phyloP scores from a whole-genome alignment of 2,113 vertebrate genomes.

The Arvicanthis niloticus region DNA sequence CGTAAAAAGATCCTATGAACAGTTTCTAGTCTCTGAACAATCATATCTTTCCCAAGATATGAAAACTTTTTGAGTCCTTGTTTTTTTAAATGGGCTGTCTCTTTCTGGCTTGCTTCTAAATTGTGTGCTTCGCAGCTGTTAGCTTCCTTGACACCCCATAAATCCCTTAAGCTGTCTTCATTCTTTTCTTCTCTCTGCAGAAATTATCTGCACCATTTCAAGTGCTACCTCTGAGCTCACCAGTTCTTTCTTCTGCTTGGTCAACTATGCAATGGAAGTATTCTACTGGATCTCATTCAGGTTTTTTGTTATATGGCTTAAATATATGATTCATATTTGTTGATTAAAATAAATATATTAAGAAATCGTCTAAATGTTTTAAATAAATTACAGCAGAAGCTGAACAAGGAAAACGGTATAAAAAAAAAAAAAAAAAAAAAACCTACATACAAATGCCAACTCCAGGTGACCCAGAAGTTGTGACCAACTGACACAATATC shows the following conservation, averaged over 20 bases:
- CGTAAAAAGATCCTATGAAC: not conserved
- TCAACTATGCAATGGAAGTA: not conserved
- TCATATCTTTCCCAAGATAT: not conserved
- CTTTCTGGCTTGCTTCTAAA: not conserved
- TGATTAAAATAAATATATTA: not conserved
- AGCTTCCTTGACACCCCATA: not conserved
- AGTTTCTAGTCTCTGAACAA: not conserved
- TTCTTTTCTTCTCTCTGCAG: not conserved
- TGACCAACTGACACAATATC: not conserved
- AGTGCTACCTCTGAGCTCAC: not conserved
- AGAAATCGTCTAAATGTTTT: not conserved
- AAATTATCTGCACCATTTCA: not conserved
- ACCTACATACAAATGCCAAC: not conserved
- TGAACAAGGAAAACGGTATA: not conserved
- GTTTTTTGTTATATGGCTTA: not conserved
- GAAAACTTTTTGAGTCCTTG: not conserved
- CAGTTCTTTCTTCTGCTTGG: not conserved
- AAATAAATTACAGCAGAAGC: not conserved
- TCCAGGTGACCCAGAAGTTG: not conserved
- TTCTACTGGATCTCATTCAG: not conserved
- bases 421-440: not conserved
- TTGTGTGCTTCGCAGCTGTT: not conserved
- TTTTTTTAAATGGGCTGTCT: not conserved
- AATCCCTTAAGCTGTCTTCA: not conserved
- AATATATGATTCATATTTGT: not conserved